Evolutionary conservation across 2,888 invertebrate species (phyloP), one percentile per base, ranked within the genome.

Genomic region (Lasioglossum figueresi): DNA sequence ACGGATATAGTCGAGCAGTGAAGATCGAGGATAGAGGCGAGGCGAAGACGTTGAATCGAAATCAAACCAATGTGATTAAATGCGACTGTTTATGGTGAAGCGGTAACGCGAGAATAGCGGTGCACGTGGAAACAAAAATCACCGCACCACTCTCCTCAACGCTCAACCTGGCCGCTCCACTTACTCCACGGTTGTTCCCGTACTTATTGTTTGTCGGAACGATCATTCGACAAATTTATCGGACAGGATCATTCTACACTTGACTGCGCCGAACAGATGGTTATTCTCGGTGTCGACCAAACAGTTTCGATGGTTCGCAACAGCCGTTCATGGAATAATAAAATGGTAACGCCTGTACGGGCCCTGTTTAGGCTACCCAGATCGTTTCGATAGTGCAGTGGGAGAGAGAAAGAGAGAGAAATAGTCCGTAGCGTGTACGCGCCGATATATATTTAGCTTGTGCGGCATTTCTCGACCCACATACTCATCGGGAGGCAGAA

Each of bases 391-490:
- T 84, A 70, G 23, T 52, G 8, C 23, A 56, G 56, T 8, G 12
- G n/a, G n/a, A 48, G 48, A 52, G 52, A 59, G 59, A 27, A 27
- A 63, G 6, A 63, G 16, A 63, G 19, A 34, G 34, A 66, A 1
- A 2, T 2, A 16, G 34, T 34, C 34, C 1, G 31, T 8, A 19
- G 88, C 59, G 83, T 80, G 82, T 86, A 78, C 70, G 83, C 85
- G 76, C 79, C 79, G 87, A 89, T 91, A 85, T 90, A 94, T 93
- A 94, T 94, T 94, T 94, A 94, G 93, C 92, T 88, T 90, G 90
- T 88, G 86, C 91, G 92, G 92, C 91, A 94, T 94, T 94, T 93
- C 93, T 93, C 94, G 93, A 94, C 94, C 94, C 93, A 94, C 93
- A 94, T 94, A 94, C 93, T 89, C 93, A 91, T 90, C 88, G 91